These are phyloP conservation scores for Stichopus chloronotus DNA, from an alignment of 35 echinoderm and acorn worm genomes.

Conservation along the genomic window DNA sequence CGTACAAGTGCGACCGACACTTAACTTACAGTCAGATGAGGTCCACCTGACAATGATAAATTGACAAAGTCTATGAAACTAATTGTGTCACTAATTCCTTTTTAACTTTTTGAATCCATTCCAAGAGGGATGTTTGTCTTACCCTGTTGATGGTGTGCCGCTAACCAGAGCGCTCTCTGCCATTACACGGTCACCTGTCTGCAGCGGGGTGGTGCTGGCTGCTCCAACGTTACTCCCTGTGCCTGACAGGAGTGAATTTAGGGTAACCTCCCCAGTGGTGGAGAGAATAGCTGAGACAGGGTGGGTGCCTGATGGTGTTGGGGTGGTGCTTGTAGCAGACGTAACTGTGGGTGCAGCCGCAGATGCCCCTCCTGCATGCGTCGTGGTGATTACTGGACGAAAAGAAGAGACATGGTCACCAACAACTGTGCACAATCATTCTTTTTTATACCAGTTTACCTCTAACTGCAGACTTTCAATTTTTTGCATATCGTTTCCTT, in stretches of 20 bases:
- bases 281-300: conserved; percentile 48
- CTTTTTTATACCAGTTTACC: too few species aligned
- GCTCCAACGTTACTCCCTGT: conserved; percentile 43
- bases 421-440: too few species aligned
- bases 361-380: not conserved
- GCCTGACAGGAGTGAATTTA: conserved; percentile 59
- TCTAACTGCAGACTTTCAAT: too few species aligned
- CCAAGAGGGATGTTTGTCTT: not conserved
- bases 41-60: too few species aligned
- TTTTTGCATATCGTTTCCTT: too few species aligned
- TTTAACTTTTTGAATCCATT: too few species aligned
- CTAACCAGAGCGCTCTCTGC: conserved; percentile 27
- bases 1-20: too few species aligned
- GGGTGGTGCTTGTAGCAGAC: conserved; percentile 2
- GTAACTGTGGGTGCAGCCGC: not conserved
- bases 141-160: not conserved
- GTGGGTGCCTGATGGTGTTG: conserved; percentile 37
- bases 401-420: not conserved
- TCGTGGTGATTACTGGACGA: conserved; percentile 22
- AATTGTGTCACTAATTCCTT: too few species aligned
- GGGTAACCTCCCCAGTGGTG: conserved; percentile 69
- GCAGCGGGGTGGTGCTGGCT: conserved; percentile 35
- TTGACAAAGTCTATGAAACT: too few species aligned
- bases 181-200: conserved; percentile 24
- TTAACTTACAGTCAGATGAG: too few species aligned